These are phyloP conservation scores for Caracal caracal DNA, from an alignment of 2,113 vertebrate genomes.

Conservation along the genomic window DNA sequence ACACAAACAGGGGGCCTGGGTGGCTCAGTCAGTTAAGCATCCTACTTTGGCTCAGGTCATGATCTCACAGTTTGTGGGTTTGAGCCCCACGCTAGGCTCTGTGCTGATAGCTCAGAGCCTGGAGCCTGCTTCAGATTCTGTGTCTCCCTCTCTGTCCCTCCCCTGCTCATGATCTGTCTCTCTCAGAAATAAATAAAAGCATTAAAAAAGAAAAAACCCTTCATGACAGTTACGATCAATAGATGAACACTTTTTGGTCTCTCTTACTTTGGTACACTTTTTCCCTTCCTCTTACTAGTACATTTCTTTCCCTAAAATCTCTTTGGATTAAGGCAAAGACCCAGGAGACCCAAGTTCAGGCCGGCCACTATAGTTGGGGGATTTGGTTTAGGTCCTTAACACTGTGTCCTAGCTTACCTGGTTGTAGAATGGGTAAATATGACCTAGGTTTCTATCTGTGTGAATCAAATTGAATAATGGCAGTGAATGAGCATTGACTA, in stretches of 20 bases:
- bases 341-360: neutral
- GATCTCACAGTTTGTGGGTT: too few relatives aligned
- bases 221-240: neutral
- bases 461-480: neutral
- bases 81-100: too few relatives aligned
- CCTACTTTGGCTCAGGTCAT: too few relatives aligned
- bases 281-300: neutral
- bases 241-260: neutral
- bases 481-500: neutral
- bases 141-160: too few relatives aligned
- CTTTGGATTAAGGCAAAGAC: neutral
- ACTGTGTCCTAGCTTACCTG: neutral
- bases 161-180: too few relatives aligned
- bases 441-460: neutral
- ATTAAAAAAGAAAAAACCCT: neutral
- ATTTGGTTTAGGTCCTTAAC: neutral
- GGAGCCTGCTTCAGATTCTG: too few relatives aligned
- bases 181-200: too few relatives aligned
- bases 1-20: neutral
- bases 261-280: neutral
- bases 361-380: neutral
- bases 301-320: neutral
- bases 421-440: neutral
- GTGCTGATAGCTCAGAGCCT: too few relatives aligned
- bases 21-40: too few relatives aligned